Percentiles rank a stretch among this genome's conserved stretches.
These are phyloP conservation scores for Dromas ardeola DNA, from an alignment of 2,113 vertebrate genomes.

Conservation along the genomic window DNA sequence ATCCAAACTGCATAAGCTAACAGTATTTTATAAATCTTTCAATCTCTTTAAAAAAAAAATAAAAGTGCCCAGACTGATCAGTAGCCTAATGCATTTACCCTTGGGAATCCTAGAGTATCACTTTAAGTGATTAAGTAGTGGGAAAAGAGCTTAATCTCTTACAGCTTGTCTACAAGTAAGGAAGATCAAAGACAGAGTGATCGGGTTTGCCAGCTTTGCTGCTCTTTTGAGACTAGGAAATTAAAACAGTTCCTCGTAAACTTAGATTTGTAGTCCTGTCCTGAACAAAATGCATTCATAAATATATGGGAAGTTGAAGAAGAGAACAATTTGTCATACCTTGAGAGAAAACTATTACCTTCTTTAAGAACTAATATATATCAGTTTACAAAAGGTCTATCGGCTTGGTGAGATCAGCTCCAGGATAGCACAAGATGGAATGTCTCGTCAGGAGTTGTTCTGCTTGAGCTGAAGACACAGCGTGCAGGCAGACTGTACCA, in stretches of 20 bases:
- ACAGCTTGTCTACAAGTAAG: constrained; percentile 11
- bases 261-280: constrained; percentile 21
- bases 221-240: constrained; percentile 11
- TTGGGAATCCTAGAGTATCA: neutral
- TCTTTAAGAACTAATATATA: neutral
- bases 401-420: neutral
- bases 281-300: neutral
- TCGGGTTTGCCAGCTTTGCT: constrained; percentile 23
- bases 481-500: rapidly evolving
- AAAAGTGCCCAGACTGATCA: neutral
- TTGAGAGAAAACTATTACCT: neutral
- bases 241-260: neutral
- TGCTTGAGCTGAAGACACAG: neutral
- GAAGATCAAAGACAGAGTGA: constrained; percentile 18
- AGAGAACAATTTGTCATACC: neutral
- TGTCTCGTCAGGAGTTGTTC: neutral
- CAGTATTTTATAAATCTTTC: neutral
- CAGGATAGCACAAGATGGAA: neutral
- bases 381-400: neutral
- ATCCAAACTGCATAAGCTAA: neutral
- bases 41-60: neutral
- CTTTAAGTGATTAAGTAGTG: constrained; percentile 30
- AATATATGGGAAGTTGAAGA: neutral
- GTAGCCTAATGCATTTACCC: constrained; percentile 21
- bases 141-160: constrained; percentile 38